Base-by-base conservation (phyloP, 2,888 invertebrate genomes). In the Philhelius pedissequus region DNA sequence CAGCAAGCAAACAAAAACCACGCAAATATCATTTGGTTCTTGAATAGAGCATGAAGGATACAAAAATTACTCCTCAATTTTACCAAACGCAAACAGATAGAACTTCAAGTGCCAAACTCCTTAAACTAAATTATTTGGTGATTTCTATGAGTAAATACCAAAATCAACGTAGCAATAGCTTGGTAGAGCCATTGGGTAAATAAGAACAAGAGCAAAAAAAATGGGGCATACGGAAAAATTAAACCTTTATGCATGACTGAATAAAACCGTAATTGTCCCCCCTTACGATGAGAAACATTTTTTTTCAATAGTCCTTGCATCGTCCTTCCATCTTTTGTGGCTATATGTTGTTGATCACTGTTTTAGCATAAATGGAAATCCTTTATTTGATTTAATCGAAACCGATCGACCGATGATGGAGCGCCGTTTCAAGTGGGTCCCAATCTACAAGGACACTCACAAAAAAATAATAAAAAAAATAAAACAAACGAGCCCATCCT, bases 341-440 rank as follows among this genome's bases (percentile, higher is more conserved):
- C 62, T 77, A 60, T 73, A 50, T 58, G 66, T 73, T 73, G 66
- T 82, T 84, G 79, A 84, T 75, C 79, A 84, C 54, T 84, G 84
- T 84, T 84, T 84, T 71, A 79, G 75, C 20, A 66, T 69, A 84
- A 84, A 75, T 79, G 79, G 66, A 84, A 84, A 76, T 84, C 79
- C 70, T 79, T 75, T 79, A 84, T 84, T 79, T 75, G 84, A 79
- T 79, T 78, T 79, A 79, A 83, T 75, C 79, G 74, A 83, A 83
- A 83, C 58, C 64, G 74, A 78, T 73, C 30, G 68, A 77, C 52
- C 45, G 64, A 32, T 45, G 40, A 43, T 45, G 40, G 64, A 69
- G 52, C 15, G 50, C 68, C 15, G 50, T 62, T 71, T 82, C 73
- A 68, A 78, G 76, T 76, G 73, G 70, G 64, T 52, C 64, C 54